These are phyloP conservation scores for Pantherophis alleghaniensis DNA, from an alignment of 2,797 vertebrate species.

Conservation along the genomic window DNA sequence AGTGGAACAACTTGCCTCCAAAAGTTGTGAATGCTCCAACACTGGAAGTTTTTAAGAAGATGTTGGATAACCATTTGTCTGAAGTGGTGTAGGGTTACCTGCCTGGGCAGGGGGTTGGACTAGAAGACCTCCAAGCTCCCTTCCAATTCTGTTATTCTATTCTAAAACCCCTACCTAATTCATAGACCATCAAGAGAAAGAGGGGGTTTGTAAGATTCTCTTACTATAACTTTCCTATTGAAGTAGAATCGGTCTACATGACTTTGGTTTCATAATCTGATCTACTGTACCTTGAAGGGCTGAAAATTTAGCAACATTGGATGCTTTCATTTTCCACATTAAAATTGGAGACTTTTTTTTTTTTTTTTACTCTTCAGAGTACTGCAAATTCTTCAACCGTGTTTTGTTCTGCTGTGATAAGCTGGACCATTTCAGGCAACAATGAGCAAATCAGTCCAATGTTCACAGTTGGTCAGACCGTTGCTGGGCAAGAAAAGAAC, in stretches of 20 bases:
- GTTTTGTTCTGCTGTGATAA: background rate
- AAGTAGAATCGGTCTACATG: background rate
- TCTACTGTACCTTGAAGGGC: background rate
- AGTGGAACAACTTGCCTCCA: no score
- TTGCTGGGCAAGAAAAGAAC: background rate
- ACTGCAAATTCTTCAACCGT: background rate
- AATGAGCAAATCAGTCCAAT: background rate
- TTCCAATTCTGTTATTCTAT: no score
- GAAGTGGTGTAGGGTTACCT: no score
- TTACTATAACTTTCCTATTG: background rate
- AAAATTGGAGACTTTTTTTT: background rate
- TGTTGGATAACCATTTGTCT: no score
- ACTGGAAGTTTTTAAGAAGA: no score
- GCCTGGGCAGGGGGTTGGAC: no score
- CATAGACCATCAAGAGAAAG: background rate
- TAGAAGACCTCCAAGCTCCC: no score
- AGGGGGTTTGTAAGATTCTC: background rate
- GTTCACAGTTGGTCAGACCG: background rate
- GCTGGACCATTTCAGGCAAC: background rate
- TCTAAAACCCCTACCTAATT: background rate
- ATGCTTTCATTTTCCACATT: background rate
- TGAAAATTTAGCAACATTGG: background rate
- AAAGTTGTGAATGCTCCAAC: no score
- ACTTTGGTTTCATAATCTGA: background rate
- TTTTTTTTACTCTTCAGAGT: background rate